Percentiles rank a stretch among this genome's conserved stretches.
phyloP scores from a whole-genome alignment of 2,797 vertebrate genomes.

The Novumbra hubbsi region DNA sequence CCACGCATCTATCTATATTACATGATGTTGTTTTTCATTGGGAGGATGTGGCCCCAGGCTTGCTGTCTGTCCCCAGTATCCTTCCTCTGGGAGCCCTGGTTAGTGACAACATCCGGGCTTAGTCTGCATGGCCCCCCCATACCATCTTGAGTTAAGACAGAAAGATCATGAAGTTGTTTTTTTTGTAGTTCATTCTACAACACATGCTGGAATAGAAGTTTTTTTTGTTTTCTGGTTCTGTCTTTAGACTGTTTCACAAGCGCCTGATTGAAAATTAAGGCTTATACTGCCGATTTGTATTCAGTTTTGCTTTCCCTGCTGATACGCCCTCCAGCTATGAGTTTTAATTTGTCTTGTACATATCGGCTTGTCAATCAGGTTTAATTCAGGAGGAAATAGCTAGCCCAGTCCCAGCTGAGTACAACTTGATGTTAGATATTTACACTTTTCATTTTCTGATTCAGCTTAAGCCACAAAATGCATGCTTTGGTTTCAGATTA shows the following conservation, averaged over 20 bases:
- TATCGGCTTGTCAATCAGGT: conserved; percentile 1
- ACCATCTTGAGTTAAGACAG: neutral
- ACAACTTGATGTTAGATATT: neutral
- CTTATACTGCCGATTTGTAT: neutral
- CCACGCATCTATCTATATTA: neutral
- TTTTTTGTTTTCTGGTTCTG: neutral
- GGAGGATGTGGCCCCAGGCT: neutral
- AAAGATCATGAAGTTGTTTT: neutral
- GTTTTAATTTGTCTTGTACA: neutral
- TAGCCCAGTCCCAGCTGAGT: neutral
- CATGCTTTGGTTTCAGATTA: neutral
- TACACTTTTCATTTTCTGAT: neutral
- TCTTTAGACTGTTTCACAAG: neutral
- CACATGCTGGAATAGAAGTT: neutral
- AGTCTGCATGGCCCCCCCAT: neutral
- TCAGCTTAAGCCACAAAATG: neutral
- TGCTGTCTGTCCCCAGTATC: neutral
- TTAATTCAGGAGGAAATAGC: neutral
- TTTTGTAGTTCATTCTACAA: neutral
- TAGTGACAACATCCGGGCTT: conserved; percentile 3
- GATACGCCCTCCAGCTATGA: neutral
- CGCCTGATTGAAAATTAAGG: neutral
- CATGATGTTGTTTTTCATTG: neutral
- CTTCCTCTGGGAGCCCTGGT: conserved; percentile 8
- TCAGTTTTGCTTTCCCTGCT: neutral